phyloP scores from a whole-genome alignment of 2,888 invertebrate species.

The Mycogona germanica region DNA sequence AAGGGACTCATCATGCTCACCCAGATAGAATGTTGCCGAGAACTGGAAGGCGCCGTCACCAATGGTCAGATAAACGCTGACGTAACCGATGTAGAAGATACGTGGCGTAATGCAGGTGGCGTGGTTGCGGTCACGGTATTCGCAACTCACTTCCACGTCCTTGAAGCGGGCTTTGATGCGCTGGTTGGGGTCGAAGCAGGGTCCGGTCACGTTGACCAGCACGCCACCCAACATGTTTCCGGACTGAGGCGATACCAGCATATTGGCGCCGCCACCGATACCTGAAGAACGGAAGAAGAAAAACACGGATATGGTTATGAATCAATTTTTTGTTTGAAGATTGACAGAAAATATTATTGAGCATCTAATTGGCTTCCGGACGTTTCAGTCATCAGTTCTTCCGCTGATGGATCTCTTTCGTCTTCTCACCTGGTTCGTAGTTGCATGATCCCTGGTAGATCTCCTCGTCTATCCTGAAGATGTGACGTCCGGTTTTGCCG shows the following conservation, averaged over 20 bases:
- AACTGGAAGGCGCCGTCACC: conserved; percentile 69
- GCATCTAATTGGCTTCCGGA: too few species aligned
- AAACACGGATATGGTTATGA: not conserved
- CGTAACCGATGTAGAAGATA: conserved; percentile 75
- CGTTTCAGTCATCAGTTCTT: too few species aligned
- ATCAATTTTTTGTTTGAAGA: too few species aligned
- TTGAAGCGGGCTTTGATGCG: conserved; percentile 43
- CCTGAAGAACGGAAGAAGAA: conserved; percentile 26
- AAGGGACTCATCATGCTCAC: conserved; percentile 41
- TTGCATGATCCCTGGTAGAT: conserved; percentile 80
- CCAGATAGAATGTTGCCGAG: conserved; percentile 82
- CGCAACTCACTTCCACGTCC: conserved; percentile 16
- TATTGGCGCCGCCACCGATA: too few species aligned
- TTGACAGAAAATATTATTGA: too few species aligned
- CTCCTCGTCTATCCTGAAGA: conserved; percentile 89
- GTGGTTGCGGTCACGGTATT: conserved; percentile 47
- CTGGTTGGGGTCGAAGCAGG: conserved; percentile 68
- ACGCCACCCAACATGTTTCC: conserved; percentile 97
- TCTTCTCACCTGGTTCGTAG: conserved; percentile 35
- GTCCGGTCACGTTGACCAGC: conserved; percentile 90
- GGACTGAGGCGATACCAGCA: conserved; percentile 82
- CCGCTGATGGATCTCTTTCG: too few species aligned
- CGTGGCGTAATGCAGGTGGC: conserved; percentile 83
- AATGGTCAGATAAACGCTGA: conserved; percentile 71
- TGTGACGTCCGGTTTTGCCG: conserved; percentile 76